Evolutionary conservation across 2,888 invertebrate species (phyloP).

Genomic region (Capitulum mitella): DNA sequence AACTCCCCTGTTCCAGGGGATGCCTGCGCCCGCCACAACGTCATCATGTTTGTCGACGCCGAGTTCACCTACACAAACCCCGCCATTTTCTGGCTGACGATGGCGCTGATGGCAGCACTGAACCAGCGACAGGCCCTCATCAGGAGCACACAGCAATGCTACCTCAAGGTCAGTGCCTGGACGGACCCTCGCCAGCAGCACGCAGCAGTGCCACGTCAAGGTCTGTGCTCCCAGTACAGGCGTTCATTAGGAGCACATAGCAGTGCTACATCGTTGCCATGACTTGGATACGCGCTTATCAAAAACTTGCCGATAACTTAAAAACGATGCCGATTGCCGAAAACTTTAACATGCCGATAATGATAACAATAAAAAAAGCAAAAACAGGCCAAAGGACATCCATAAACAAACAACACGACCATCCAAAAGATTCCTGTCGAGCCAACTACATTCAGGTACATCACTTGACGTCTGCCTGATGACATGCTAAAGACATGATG

Average conservation of each 20-base stretch:
- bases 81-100: slow-evolving; percentile 44
- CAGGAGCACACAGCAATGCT: not conserved
- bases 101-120: slow-evolving; percentile 46
- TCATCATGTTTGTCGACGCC: slow-evolving; percentile 47
- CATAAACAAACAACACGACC: not conserved
- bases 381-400: too few relatives aligned
- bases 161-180: not conserved
- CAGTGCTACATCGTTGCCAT: not conserved
- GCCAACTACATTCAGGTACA: not conserved
- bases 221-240: not conserved
- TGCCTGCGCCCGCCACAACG: slow-evolving; percentile 38
- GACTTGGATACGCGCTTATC: not conserved
- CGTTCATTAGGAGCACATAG: not conserved
- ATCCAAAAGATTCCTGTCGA: not conserved
- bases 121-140: slow-evolving; percentile 38
- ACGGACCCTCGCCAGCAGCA: not conserved
- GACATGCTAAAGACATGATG: too few relatives aligned
- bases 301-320: not conserved
- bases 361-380: too few relatives aligned
- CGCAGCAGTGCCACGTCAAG: not conserved
- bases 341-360: too few relatives aligned
- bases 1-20: slow-evolving; percentile 35
- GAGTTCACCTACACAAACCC: slow-evolving; percentile 48
- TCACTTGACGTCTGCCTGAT: not conserved
- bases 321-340: too few relatives aligned